phyloP scores from a whole-genome alignment of 2,113 vertebrate genomes.

The Eurystomus gularis region DNA sequence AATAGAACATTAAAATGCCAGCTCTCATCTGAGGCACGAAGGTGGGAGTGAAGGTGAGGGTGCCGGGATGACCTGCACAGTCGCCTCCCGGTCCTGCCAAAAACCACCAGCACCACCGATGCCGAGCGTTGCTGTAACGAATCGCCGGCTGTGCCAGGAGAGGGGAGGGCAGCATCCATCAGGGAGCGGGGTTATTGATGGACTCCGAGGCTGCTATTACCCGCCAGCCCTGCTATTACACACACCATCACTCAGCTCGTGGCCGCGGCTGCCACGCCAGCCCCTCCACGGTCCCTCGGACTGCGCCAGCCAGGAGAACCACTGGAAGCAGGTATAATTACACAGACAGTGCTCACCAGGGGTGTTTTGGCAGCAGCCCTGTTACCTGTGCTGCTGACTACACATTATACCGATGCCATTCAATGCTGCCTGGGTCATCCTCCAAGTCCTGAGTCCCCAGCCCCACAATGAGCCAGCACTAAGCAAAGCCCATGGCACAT shows the following conservation, averaged over 20 bases:
- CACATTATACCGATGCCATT: neutral
- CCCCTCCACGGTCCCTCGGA: rapidly evolving
- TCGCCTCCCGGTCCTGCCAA: neutral
- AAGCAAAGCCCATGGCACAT: neutral
- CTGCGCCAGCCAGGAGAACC: rapidly evolving
- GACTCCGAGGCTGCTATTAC: conserved; percentile 4
- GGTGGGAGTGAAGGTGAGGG: neutral
- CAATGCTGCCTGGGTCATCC: neutral
- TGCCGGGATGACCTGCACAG: neutral
- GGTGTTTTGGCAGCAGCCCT: neutral
- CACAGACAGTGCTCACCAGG: neutral
- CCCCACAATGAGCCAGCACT: neutral
- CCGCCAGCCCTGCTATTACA: conserved; percentile 32
- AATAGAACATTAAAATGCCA: neutral
- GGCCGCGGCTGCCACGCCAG: neutral
- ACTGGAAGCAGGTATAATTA: neutral
- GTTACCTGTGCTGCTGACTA: neutral
- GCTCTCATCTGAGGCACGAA: neutral
- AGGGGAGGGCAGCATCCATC: neutral
- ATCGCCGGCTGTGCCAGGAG: neutral
- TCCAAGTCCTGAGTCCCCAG: neutral
- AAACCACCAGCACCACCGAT: rapidly evolving
- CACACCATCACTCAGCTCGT: neutral
- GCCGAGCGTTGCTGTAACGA: neutral
- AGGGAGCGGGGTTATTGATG: neutral